These are phyloP conservation scores for Gymnarchus niloticus DNA, from an alignment of 2,113 vertebrate species.

Conservation along the genomic window DNA sequence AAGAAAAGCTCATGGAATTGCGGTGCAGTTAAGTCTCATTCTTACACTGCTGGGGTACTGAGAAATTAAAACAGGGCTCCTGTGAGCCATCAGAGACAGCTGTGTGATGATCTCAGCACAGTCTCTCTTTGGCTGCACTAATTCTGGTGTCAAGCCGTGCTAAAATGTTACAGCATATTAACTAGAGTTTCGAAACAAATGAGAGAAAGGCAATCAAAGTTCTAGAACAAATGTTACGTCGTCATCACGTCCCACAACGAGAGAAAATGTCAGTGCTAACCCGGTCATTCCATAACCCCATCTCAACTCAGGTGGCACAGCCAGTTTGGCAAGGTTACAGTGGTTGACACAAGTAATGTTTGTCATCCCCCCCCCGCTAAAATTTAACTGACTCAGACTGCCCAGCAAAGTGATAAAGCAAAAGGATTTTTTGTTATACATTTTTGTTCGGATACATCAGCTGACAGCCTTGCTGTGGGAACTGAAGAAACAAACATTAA, in stretches of 20 bases:
- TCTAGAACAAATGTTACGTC: slow-evolving; percentile 90
- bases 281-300: slow-evolving; percentile 76
- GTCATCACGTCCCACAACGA: slow-evolving; percentile 86
- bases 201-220: slow-evolving; percentile 87
- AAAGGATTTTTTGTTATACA: slow-evolving; percentile 57
- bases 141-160: slow-evolving; percentile 98
- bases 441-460: slow-evolving; percentile 74
- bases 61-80: slow-evolving; percentile 61
- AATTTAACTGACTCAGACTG: slow-evolving; percentile 76
- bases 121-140: slow-evolving; percentile 83
- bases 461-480: slow-evolving; percentile 45
- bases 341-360: slow-evolving; percentile 80
- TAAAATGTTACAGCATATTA: slow-evolving; percentile 98
- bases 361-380: slow-evolving; percentile 54
- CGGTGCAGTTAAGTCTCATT: slow-evolving; percentile 85
- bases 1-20: slow-evolving; percentile 66
- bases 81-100: slow-evolving; percentile 74
- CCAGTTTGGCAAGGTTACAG: slow-evolving; percentile 77
- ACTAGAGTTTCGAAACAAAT: slow-evolving; percentile 93
- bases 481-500: slow-evolving; percentile 98
- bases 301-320: slow-evolving; percentile 79
- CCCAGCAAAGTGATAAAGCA: slow-evolving; percentile 82
- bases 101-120: slow-evolving; percentile 61
- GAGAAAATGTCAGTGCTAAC: slow-evolving; percentile 88
- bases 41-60: slow-evolving; percentile 73